A percentile compares a stretch with the other conserved stretches of the same genome.
Evolutionary conservation across 2,113 vertebrate genomes (phyloP).

Genomic region (Globicephala melas): DNA sequence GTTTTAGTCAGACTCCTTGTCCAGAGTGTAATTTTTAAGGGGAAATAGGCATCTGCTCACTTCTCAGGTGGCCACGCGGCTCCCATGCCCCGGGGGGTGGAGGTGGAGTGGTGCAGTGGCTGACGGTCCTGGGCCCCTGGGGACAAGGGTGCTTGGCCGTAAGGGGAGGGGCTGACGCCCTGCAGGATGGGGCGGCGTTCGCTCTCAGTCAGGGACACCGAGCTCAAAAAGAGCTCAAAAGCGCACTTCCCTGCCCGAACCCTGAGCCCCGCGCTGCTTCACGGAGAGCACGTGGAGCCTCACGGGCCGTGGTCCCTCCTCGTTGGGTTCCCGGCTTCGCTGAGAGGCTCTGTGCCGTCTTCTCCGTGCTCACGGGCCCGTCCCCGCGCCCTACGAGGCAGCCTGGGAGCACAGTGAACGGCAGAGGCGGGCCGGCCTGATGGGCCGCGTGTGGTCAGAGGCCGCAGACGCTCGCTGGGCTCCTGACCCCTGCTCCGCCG

Average conservation of each 20-base stretch:
- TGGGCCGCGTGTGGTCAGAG: rapidly evolving
- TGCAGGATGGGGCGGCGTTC: rapidly evolving
- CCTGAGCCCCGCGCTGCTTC: background rate
- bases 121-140: rapidly evolving
- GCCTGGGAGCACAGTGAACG: background rate
- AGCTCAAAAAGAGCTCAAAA: rapidly evolving
- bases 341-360: background rate
- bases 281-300: rapidly evolving
- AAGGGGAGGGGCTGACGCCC: background rate
- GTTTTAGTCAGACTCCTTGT: slow-evolving; percentile 33
- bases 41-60: background rate
- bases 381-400: background rate
- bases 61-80: background rate
- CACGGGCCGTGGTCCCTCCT: background rate
- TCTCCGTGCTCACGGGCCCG: background rate
- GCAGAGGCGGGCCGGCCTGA: background rate
- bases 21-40: background rate
- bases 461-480: background rate
- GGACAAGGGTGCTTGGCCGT: rapidly evolving
- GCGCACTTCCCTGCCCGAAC: rapidly evolving
- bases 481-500: no score
- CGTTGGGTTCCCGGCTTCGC: rapidly evolving
- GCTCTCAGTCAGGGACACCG: background rate
- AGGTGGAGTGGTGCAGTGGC: background rate
- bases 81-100: rapidly evolving